Percentiles rank a stretch among this genome's conserved stretches.
Conservation (phyloP, 2,797 vertebrate genomes). For the Clamator glandarius region DNA sequence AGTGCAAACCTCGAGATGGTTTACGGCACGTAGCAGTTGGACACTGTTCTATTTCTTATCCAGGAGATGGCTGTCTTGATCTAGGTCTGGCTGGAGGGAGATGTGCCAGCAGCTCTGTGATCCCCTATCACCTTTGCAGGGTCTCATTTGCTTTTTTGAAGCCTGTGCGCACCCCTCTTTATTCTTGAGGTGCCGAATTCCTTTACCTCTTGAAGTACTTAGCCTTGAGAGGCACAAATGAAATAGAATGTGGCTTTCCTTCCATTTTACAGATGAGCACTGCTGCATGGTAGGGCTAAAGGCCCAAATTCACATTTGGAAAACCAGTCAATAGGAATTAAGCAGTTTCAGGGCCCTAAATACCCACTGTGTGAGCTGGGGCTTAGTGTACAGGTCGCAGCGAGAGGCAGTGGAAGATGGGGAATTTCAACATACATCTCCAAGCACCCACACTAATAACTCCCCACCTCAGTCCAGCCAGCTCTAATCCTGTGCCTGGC, state of each 20-base stretch:
- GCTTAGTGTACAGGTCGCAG: neutral
- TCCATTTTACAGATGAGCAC: neutral
- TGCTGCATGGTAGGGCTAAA: neutral
- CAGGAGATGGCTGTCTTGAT: neutral
- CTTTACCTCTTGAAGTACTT: neutral
- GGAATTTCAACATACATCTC: neutral
- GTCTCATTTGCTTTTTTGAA: too few species aligned
- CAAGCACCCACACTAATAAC: neutral
- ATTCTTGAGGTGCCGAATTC: neutral
- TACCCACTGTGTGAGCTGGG: neutral
- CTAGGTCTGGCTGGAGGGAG: neutral
- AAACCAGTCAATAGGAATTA: slow-evolving; percentile 40
- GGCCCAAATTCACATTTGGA: slow-evolving; percentile 23
- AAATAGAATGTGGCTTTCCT: neutral
- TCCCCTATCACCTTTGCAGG: neutral
- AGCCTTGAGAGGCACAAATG: neutral
- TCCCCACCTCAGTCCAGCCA: neutral
- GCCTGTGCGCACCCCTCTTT: neutral
- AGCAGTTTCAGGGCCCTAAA: slow-evolving; percentile 29
- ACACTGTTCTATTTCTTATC: neutral
- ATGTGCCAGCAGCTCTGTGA: neutral
- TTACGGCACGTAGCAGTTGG: fast-evolving
- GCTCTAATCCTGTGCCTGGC: slow-evolving; percentile 28
- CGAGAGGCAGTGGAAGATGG: neutral
- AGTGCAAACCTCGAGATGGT: neutral